A percentile compares a stretch with the other conserved stretches of the same genome.
phyloP scores from a whole-genome alignment of 2,888 invertebrate genomes.

The Myopa testacea region DNA sequence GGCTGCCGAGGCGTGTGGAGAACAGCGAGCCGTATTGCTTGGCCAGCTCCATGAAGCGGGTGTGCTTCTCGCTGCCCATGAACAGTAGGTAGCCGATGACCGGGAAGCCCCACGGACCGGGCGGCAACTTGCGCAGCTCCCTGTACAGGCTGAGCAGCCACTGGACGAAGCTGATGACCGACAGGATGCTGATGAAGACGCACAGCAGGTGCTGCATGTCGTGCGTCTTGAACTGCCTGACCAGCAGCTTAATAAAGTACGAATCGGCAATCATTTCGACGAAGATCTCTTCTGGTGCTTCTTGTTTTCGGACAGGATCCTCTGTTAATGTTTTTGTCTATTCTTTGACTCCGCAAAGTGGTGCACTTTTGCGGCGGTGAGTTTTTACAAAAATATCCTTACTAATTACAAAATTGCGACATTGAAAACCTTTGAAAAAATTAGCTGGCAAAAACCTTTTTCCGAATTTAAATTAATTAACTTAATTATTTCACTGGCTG shows the following conservation, averaged over 20 bases:
- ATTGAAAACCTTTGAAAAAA: slow-evolving; percentile 2
- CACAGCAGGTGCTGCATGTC: slow-evolving; percentile 63
- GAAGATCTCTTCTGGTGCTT: slow-evolving; percentile 16
- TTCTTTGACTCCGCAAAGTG: too few species aligned
- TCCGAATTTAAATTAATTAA: slow-evolving; percentile 25
- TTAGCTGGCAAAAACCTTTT: slow-evolving; percentile 24
- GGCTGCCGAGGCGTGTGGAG: slow-evolving; percentile 83
- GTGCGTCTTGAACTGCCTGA: slow-evolving; percentile 61
- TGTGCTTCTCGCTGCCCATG: slow-evolving; percentile 80
- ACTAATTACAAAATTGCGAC: not conserved
- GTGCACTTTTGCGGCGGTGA: too few species aligned
- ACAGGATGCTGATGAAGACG: slow-evolving; percentile 62
- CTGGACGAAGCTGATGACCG: slow-evolving; percentile 64
- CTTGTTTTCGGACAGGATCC: not conserved
- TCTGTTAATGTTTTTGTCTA: not conserved
- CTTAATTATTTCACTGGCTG: slow-evolving; percentile 14
- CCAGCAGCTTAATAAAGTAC: slow-evolving; percentile 62
- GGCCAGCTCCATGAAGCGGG: slow-evolving; percentile 81
- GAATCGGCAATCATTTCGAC: slow-evolving; percentile 61
- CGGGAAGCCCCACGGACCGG: slow-evolving; percentile 90
- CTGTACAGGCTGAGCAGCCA: slow-evolving; percentile 63
- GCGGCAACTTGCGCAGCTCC: slow-evolving; percentile 74
- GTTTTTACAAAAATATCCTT: not conserved
- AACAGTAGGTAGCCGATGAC: slow-evolving; percentile 86
- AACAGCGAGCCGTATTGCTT: slow-evolving; percentile 85